Evolutionary conservation across 2,888 invertebrate genomes (phyloP).

Genomic region (Schrankia costaestrigalis): DNA sequence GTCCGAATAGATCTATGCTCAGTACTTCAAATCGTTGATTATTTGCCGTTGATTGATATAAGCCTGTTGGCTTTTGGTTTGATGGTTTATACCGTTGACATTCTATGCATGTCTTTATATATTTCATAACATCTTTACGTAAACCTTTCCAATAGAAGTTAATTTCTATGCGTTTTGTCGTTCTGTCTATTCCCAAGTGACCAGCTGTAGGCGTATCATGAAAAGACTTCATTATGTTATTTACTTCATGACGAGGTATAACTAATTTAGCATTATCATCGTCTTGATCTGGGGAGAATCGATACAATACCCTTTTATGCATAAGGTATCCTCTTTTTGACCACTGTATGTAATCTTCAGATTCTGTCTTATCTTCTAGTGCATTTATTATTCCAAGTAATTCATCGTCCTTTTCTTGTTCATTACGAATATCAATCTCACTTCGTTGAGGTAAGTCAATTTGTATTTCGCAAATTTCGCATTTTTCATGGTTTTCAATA

Average conservation of each 20-base stretch:
- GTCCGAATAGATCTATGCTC: constrained; percentile 38
- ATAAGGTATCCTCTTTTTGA: neutral
- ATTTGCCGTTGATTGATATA: neutral
- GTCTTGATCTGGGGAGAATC: constrained; percentile 8
- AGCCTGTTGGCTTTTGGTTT: constrained; percentile 3
- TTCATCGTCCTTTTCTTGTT: constrained; percentile 4
- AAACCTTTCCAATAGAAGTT: constrained; percentile 6
- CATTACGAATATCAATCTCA: neutral
- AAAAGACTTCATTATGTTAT: constrained; percentile 5
- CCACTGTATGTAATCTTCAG: neutral
- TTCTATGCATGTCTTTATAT: neutral
- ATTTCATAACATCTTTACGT: constrained; percentile 2
- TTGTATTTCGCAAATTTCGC: constrained; percentile 8
- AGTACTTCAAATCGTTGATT: constrained; percentile 32
- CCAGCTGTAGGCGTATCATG: constrained; percentile 6
- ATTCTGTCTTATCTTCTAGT: neutral
- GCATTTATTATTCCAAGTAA: constrained; percentile 1
- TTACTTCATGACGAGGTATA: constrained; percentile 3
- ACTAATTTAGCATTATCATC: constrained; percentile 8
- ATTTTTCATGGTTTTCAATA: neutral
- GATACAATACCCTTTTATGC: neutral
- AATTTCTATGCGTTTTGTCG: constrained; percentile 4
- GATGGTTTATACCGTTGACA: constrained; percentile 2
- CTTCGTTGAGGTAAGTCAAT: neutral
- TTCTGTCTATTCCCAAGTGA: constrained; percentile 8